Conservation (phyloP, 2,113 vertebrate genomes). For the Halichoeres trimaculatus region DNA sequence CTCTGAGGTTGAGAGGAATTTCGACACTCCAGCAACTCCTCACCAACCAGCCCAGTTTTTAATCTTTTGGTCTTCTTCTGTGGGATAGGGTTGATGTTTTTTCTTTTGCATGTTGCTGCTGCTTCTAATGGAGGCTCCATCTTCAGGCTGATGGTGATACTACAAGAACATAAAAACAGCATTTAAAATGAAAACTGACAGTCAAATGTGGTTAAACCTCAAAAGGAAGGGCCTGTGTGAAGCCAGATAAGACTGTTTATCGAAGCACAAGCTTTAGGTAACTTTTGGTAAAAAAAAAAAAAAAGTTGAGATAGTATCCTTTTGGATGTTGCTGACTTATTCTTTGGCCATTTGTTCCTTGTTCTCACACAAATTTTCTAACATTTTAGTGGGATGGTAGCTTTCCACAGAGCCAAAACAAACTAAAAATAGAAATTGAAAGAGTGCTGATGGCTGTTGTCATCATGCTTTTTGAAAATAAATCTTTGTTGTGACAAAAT, state of each 20-base stretch:
- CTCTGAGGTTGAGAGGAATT: constrained; percentile 17
- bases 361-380: too few relatives aligned
- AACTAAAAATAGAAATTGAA: not conserved
- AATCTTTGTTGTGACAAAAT: too few relatives aligned
- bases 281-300: too few relatives aligned
- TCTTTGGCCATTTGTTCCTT: not conserved
- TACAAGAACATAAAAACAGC: not conserved
- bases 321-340: not conserved
- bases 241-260: not conserved
- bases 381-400: too few relatives aligned
- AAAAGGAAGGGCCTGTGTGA: not conserved
- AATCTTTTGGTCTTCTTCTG: constrained; percentile 34
- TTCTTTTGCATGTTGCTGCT: constrained; percentile 34
- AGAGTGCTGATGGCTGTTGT: not conserved
- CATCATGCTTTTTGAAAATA: not conserved
- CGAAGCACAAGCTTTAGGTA: not conserved
- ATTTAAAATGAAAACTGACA: not conserved
- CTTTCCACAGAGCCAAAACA: not conserved
- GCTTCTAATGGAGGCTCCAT: constrained; percentile 40
- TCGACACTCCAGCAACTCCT: not conserved
- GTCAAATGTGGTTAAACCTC: not conserved
- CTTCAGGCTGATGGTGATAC: constrained; percentile 1
- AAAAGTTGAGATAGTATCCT: too few relatives aligned
- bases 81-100: not conserved
- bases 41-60: constrained; percentile 21